Percentiles rank a stretch among this genome's conserved stretches.
These are phyloP conservation scores for Hephaestus fuliginosus DNA, from an alignment of 2,797 vertebrate genomes.

Conservation along the genomic window DNA sequence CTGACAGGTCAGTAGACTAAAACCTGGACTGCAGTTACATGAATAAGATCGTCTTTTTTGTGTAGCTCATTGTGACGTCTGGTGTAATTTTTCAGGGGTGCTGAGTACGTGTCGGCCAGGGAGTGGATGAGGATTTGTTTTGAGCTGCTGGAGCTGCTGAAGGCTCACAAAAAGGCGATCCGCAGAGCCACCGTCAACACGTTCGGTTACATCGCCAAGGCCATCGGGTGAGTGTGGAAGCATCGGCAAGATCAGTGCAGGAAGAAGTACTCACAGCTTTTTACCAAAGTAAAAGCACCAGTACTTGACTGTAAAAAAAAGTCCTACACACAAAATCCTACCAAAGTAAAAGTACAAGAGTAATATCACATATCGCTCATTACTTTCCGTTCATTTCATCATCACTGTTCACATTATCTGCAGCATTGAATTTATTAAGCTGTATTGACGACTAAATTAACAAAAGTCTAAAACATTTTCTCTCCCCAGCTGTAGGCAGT, in stretches of 20 bases:
- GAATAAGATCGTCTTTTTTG: rapidly evolving
- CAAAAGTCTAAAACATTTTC: no score
- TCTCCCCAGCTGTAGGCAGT: no score
- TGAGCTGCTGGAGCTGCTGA: conserved; percentile 96
- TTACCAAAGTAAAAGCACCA: background rate
- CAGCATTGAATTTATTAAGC: no score
- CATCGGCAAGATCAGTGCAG: background rate
- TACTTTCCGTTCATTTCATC: no score
- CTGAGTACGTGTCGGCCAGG: conserved; percentile 98
- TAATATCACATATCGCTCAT: no score
- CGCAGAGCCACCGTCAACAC: conserved; percentile 99
- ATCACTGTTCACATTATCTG: no score
- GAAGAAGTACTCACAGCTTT: no score
- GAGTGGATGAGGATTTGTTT: conserved; percentile 99
- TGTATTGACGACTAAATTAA: no score
- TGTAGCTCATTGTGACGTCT: background rate
- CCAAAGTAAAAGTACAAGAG: no score
- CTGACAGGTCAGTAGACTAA: conserved; percentile 89
- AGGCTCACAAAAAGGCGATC: conserved; percentile 99
- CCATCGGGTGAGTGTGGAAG: conserved; percentile 91
- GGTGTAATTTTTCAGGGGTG: conserved; percentile 87
- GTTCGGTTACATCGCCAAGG: conserved; percentile 99
- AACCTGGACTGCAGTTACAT: rapidly evolving
- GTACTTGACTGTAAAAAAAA: no score
- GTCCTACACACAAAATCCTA: no score